Evolutionary conservation across 2,797 vertebrate genomes (phyloP), one percentile per base, ranked within the genome.

Genomic region (Pipistrellus pygmaeus): DNA sequence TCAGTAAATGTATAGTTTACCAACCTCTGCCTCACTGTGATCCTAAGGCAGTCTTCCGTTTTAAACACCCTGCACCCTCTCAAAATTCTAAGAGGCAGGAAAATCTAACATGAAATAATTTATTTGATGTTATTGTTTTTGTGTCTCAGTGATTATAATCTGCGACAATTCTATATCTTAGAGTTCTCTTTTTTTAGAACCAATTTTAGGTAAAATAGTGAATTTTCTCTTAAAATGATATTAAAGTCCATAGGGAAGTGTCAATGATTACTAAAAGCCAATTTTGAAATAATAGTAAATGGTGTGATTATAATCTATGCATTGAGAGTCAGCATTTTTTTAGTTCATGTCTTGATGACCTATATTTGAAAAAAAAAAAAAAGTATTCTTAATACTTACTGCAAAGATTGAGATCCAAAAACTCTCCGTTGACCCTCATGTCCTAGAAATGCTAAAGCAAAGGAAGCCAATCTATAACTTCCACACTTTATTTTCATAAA

Each of bases 1-100:
- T 20, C 64, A 66, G n/a, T 84, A 93, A 83, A 48, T 80, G 38
- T 83, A 15, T 83, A 17, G 15, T 60, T 84, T 91, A 23, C 41
- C n/a, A 57, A 20, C 57, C 41, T 48, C 46, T 78, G 78, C 73
- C 88, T 25, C 66, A 69, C 41, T 90, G 88, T 76, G 44, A 73
- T 57, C 32, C 8, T 82, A 44, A 66, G 85, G 30, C 38, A 25
- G 76, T 93, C 91, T 84, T 66, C 32, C 41, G 41, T 90, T 90
- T 88, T 77, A 69, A 83, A 91, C n/a, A 87, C 60, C n/a, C 21
- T 83, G 14, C 27, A 83, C 35, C n/a, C 51, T 76, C 55, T 96
- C 72, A 91, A 77, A 90, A 80, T 91, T 94, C 48, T 94, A 90
- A 92, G 72, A 55, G 20, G 20, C 57, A 78, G 8, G 78, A 66